A percentile compares a stretch with the other conserved stretches of the same genome.
These are phyloP conservation scores for Aradus depressus DNA, from an alignment of 2,888 invertebrate genomes.

Conservation along the genomic window DNA sequence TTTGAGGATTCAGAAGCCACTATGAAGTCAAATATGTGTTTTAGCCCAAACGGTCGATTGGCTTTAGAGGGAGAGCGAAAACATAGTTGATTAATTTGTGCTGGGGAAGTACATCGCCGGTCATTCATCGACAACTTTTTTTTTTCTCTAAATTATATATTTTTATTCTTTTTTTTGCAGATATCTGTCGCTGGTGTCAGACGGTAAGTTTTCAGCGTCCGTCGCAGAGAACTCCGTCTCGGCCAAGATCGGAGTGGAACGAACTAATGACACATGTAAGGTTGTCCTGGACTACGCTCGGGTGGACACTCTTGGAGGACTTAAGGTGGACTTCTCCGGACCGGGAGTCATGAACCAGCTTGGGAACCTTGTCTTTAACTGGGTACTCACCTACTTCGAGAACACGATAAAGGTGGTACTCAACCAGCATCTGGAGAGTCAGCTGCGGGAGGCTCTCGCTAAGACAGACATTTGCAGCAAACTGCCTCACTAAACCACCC, in stretches of 20 bases:
- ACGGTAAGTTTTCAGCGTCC: constrained; percentile 19
- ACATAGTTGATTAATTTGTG: too few species aligned
- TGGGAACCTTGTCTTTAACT: constrained; percentile 18
- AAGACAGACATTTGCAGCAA: constrained; percentile 23
- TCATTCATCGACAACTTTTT: too few species aligned
- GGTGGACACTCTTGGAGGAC: constrained; percentile 18
- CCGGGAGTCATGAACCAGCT: constrained; percentile 23
- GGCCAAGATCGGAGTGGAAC: constrained; percentile 17
- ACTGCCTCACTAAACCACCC: constrained; percentile 16
- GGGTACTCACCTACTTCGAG: constrained; percentile 25
- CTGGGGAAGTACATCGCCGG: too few species aligned
- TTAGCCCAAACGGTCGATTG: too few species aligned
- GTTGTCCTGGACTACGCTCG: constrained; percentile 16
- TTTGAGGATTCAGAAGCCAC: too few species aligned
- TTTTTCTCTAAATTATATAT: too few species aligned
- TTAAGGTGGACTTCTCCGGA: constrained; percentile 22
- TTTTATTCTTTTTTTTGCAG: too few species aligned
- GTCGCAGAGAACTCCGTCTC: constrained; percentile 19
- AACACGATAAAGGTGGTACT: constrained; percentile 16
- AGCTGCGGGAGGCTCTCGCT: constrained; percentile 14
- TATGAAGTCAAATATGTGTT: too few species aligned
- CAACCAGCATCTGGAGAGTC: constrained; percentile 16
- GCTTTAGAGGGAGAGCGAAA: too few species aligned
- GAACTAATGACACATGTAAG: constrained; percentile 15
- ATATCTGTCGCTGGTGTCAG: constrained; percentile 17